phyloP scores from a whole-genome alignment of 2,113 vertebrate species.

The Ailuropoda melanoleuca region DNA sequence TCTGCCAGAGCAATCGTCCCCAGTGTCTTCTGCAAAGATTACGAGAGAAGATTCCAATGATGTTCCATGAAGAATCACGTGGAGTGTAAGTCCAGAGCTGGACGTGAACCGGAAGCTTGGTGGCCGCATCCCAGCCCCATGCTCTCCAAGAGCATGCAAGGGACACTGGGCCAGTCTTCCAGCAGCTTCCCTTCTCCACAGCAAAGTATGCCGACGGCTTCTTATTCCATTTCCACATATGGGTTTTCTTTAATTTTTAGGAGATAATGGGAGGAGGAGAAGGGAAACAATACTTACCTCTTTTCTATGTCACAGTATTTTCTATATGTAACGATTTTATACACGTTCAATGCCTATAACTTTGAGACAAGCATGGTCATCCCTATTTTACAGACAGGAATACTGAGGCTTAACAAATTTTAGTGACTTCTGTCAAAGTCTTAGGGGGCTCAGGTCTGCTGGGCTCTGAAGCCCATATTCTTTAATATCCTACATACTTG shows the following conservation, averaged over 20 bases:
- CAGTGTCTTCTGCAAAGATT: not conserved
- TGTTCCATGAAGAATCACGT: not conserved
- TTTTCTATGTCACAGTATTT: not conserved
- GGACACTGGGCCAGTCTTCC: too few species aligned
- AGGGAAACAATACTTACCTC: not conserved
- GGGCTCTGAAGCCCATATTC: not conserved
- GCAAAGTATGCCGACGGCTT: not conserved
- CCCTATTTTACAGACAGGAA: not conserved
- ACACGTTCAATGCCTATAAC: not conserved
- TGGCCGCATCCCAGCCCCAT: rapidly evolving
- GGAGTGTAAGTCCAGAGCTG: not conserved
- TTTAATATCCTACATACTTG: not conserved
- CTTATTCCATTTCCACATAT: not conserved
- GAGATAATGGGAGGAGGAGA: not conserved
- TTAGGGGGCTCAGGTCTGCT: not conserved
- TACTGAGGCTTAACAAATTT: not conserved
- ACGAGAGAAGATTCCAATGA: not conserved
- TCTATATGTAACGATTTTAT: not conserved
- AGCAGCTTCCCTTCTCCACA: not conserved
- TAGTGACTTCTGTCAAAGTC: not conserved
- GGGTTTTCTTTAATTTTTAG: not conserved
- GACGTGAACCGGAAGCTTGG: not conserved
- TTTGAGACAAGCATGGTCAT: not conserved
- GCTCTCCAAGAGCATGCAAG: rapidly evolving
- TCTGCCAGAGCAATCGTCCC: not conserved